Evolutionary conservation across 2,888 invertebrate species (phyloP).

Genomic region (Linyphia triangularis): DNA sequence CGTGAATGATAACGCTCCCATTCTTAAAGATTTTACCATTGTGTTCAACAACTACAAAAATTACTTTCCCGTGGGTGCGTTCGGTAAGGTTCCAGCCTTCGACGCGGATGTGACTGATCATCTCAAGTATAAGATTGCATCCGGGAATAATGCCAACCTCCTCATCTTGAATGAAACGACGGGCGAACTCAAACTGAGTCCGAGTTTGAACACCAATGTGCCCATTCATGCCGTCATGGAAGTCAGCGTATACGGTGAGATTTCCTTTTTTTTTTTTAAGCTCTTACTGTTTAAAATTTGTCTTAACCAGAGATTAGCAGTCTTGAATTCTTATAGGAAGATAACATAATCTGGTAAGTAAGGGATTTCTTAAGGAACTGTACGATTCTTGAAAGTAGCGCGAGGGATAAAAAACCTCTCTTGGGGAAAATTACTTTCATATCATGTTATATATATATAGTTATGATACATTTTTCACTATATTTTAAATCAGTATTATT

Average conservation of each 20-base stretch:
- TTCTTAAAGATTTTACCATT: slow-evolving; percentile 93
- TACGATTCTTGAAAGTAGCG: too few species aligned
- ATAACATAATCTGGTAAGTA: too few species aligned
- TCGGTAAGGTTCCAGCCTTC: slow-evolving; percentile 94
- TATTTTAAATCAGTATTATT: too few species aligned
- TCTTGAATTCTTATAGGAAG: too few species aligned
- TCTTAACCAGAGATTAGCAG: too few species aligned
- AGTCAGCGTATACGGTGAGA: slow-evolving; percentile 90
- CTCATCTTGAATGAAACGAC: slow-evolving; percentile 90
- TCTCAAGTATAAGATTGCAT: slow-evolving; percentile 89
- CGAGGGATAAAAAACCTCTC: too few species aligned
- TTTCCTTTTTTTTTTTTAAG: too few species aligned
- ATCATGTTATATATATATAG: too few species aligned
- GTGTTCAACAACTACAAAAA: slow-evolving; percentile 97
- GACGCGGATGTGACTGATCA: slow-evolving; percentile 96
- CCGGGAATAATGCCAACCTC: slow-evolving; percentile 95
- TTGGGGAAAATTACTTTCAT: too few species aligned
- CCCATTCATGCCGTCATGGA: slow-evolving; percentile 96
- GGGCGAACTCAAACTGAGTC: slow-evolving; percentile 92
- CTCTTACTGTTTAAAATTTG: too few species aligned
- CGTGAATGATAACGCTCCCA: slow-evolving; percentile 93
- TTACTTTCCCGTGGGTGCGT: slow-evolving; percentile 93
- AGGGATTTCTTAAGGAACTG: too few species aligned
- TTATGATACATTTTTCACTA: too few species aligned
- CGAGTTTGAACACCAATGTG: slow-evolving; percentile 96